Base-by-base conservation (phyloP, 2,888 invertebrate species). In the Lydus trimaculatus region DNA sequence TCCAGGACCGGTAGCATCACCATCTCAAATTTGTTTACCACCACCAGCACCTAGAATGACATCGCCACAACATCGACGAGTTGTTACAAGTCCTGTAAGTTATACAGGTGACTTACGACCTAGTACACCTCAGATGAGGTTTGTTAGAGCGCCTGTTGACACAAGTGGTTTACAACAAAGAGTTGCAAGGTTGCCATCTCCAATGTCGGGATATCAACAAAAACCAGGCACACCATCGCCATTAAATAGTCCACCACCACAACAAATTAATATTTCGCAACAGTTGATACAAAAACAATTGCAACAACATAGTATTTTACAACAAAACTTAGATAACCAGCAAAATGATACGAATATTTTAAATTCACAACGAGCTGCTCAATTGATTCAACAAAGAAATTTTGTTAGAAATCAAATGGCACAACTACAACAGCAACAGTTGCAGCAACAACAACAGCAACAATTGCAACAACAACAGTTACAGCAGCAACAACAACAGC, bases 41-140 rank as follows among this genome's bases (percentile, higher is more conserved):
- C 87, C 88, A 0, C 85, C 87, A 1, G 85, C 84, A 9, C 86
- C 87, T 17, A 81, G 89, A 65, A 88, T 89, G 88, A 86, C 89
- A 3, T 89, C 89, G 15, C 89, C 89, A 0, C 89, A 89, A 75
- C 89, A 89, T 77, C 84, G 89, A 61, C 80, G 89, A 67, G 84
- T 88, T n/a, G 87, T 88, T 0, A 88, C 88, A 0, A 88, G 88
- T 81, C 89, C 89, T 2, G 82, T 84, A 15, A 83, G 82, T 8
- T 83, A 83, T 70, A 70, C 80, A 17, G 76, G 73, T 28, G 81
- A 78, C 62, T 72, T 79, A 31, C 73, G 80, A 60, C 74, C 77
- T 4, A 77, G 77, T 4, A 72, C 76, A 20, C 77, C 79, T 4
- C 81, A 80, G 70, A 81, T 82, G 80, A 73, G 82, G 59, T 84